These are phyloP conservation scores for Ctenochaetus hawaiiensis DNA, from an alignment of 2,797 vertebrate genomes.

Conservation along the genomic window DNA sequence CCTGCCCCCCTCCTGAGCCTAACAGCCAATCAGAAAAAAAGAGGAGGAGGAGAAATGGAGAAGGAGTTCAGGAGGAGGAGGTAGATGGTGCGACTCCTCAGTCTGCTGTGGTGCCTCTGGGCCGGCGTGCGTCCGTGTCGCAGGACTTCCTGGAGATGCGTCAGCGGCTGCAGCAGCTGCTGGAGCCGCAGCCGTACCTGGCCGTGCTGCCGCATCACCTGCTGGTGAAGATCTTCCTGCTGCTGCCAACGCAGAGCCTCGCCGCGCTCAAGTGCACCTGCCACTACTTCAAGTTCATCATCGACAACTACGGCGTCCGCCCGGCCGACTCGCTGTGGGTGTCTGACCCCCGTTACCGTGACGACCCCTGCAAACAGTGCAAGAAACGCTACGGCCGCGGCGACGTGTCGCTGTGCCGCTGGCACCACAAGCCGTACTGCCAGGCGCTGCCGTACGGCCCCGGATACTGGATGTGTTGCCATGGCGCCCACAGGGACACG, in stretches of 20 bases:
- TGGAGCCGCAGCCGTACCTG: slow-evolving; percentile 94
- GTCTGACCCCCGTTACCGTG: slow-evolving; percentile 93
- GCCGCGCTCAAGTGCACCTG: slow-evolving; percentile 96
- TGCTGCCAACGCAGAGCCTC: slow-evolving; percentile 92
- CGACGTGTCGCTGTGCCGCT: slow-evolving; percentile 95
- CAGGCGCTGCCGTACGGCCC: slow-evolving; percentile 95
- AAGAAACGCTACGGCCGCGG: slow-evolving; percentile 91
- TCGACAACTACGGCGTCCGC: slow-evolving; percentile 92
- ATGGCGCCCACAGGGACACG: slow-evolving; percentile 88
- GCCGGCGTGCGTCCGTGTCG: slow-evolving; percentile 85
- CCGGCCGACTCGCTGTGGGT: slow-evolving; percentile 97
- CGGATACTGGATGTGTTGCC: slow-evolving; percentile 98
- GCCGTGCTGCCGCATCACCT: slow-evolving; percentile 93
- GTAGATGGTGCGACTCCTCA: slow-evolving; percentile 35
- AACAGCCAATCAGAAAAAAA: slow-evolving; percentile 34
- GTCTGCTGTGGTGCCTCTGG: slow-evolving; percentile 71
- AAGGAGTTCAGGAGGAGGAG: slow-evolving; percentile 10
- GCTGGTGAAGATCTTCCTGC: slow-evolving; percentile 90
- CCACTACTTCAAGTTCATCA: slow-evolving; percentile 93
- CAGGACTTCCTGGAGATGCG: slow-evolving; percentile 92
- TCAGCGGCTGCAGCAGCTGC: slow-evolving; percentile 93
- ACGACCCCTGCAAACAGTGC: slow-evolving; percentile 98
- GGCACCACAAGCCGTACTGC: slow-evolving; percentile 98
- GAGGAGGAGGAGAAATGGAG: slow-evolving; percentile 1
- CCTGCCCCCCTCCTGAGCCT: not conserved